These are phyloP conservation scores for Rhodophaea formosa DNA, from an alignment of 2,888 invertebrate genomes.

Conservation along the genomic window DNA sequence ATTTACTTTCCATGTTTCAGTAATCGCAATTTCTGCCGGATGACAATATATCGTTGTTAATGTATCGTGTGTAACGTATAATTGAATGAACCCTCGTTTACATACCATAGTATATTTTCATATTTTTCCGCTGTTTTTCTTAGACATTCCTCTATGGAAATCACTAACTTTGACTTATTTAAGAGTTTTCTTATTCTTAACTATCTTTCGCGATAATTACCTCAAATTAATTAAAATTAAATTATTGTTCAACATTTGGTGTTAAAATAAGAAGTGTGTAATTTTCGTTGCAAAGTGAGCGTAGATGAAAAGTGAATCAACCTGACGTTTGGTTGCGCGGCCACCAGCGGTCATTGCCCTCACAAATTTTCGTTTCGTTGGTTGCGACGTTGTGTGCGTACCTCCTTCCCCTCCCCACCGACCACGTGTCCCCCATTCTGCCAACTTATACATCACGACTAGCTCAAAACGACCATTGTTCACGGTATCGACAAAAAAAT, in stretches of 20 bases:
- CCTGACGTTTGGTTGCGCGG: conserved; percentile 73
- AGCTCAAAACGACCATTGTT: conserved; percentile 50
- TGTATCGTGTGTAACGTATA: no score
- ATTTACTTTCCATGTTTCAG: no score
- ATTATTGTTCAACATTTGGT: conserved; percentile 58
- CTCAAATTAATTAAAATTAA: no score
- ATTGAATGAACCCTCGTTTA: no score
- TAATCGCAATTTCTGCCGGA: no score
- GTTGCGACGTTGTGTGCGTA: conserved; percentile 61
- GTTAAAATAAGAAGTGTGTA: conserved; percentile 52
- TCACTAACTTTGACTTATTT: no score
- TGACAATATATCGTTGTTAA: no score
- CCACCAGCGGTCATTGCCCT: conserved; percentile 77
- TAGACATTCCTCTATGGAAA: no score
- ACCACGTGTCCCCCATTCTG: conserved; percentile 53
- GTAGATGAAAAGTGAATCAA: conserved; percentile 81
- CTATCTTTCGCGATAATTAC: background rate
- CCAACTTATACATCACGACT: conserved; percentile 65
- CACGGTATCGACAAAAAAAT: conserved; percentile 42
- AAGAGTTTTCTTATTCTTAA: no score
- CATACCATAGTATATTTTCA: no score
- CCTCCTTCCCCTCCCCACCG: conserved; percentile 36
- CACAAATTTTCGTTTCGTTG: conserved; percentile 81
- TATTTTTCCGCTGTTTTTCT: no score
- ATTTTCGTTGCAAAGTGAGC: conserved; percentile 60